phyloP scores from a whole-genome alignment of 2,797 vertebrate genomes.

The Oreochromis mossambicus region DNA sequence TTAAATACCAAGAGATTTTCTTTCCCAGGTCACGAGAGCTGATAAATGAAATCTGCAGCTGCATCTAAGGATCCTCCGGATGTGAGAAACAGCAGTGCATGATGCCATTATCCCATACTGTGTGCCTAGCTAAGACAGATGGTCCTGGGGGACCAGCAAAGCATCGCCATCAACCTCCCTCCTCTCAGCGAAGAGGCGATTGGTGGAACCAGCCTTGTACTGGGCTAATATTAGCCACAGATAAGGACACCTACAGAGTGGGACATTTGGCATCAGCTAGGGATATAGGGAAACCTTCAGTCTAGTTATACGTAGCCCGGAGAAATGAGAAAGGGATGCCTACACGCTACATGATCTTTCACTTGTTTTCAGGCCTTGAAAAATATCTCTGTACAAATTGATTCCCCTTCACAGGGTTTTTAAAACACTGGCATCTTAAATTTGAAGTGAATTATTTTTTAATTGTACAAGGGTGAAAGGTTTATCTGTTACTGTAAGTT shows the following conservation, averaged over 20 bases:
- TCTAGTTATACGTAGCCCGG: slow-evolving; percentile 4
- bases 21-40: not conserved
- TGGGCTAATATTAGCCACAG: slow-evolving; percentile 56
- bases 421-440: not conserved
- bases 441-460: too few species aligned
- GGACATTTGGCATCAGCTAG: slow-evolving; percentile 38
- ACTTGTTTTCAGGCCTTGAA: not conserved
- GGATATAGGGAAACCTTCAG: slow-evolving; percentile 20
- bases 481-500: not conserved
- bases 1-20: slow-evolving; percentile 18
- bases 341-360: slow-evolving; percentile 13
- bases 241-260: slow-evolving; percentile 48
- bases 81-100: slow-evolving; percentile 15
- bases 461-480: not conserved
- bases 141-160: slow-evolving; percentile 8
- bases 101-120: slow-evolving; percentile 37
- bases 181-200: not conserved
- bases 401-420: not conserved
- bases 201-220: slow-evolving; percentile 12
- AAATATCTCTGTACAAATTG: slow-evolving; percentile 2
- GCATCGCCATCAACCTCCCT: not conserved
- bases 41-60: slow-evolving; percentile 17
- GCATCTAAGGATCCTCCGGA: slow-evolving; percentile 1
- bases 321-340: not conserved
- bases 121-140: slow-evolving; percentile 40